Conservation (phyloP, 2,113 vertebrate species). For the Epinephelus moara region DNA sequence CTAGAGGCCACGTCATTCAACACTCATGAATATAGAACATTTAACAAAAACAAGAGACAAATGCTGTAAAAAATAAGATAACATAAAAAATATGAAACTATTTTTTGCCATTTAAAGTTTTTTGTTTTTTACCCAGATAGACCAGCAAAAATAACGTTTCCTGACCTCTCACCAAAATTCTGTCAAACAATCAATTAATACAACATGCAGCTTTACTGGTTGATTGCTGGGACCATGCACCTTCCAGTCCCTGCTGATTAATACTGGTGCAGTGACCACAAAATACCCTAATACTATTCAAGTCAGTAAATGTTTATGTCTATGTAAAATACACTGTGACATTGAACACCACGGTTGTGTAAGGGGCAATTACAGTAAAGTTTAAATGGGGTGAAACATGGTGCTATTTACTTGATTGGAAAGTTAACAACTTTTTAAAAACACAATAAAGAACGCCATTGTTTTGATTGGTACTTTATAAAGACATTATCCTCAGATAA, state of each 20-base stretch:
- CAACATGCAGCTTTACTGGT: not conserved
- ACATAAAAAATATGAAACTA: no score
- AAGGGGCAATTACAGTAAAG: conserved; percentile 9
- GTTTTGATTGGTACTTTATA: conserved; percentile 21
- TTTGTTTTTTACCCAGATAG: not conserved
- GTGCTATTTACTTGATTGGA: conserved; percentile 29
- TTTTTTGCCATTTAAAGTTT: not conserved
- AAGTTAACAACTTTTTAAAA: conserved; percentile 28
- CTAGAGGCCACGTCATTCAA: no score
- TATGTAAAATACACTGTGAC: conserved; percentile 2
- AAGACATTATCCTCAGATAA: conserved; percentile 31
- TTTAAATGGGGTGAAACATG: conserved; percentile 36
- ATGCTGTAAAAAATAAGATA: no score
- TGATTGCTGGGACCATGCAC: not conserved
- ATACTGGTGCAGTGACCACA: not conserved
- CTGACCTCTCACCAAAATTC: not conserved
- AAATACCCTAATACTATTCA: not conserved
- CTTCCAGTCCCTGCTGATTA: not conserved
- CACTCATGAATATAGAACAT: no score
- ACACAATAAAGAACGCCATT: not conserved
- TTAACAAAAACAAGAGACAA: no score
- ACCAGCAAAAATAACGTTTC: not conserved
- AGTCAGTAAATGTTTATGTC: not conserved
- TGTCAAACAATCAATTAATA: not conserved
- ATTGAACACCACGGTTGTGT: not conserved